A percentile compares a stretch with the other conserved stretches of the same genome.
These are phyloP conservation scores for Apocrypta bakeri DNA, from an alignment of 1,140 invertebrate species.

Conservation along the genomic window DNA sequence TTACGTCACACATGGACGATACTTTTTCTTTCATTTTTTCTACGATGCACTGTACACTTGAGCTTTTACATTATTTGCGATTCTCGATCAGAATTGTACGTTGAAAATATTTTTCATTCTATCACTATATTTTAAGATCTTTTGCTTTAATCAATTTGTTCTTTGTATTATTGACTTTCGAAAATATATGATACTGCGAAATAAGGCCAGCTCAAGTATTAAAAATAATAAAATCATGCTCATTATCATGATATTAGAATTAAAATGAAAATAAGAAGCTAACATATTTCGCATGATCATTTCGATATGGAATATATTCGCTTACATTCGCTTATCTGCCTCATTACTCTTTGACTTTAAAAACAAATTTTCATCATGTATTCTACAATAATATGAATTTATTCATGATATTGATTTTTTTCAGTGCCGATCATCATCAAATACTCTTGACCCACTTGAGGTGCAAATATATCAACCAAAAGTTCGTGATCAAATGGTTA, in stretches of 20 bases:
- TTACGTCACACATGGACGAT: slow-evolving; percentile 43
- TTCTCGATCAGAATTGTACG: background rate
- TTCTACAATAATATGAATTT: background rate
- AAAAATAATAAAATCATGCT: background rate
- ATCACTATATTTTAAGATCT: too few species aligned
- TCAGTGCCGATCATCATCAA: slow-evolving; percentile 65
- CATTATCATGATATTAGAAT: background rate
- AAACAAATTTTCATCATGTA: background rate
- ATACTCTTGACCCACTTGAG: slow-evolving; percentile 56
- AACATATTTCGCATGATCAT: background rate
- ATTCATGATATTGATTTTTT: slow-evolving; percentile 51
- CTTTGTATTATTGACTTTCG: too few species aligned
- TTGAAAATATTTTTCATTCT: too few species aligned
- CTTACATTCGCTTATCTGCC: background rate
- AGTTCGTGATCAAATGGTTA: background rate
- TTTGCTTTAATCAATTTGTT: too few species aligned
- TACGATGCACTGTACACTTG: background rate
- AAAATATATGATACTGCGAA: too few species aligned
- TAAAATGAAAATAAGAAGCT: too few species aligned
- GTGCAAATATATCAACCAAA: background rate
- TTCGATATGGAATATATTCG: background rate
- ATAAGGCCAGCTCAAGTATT: too few species aligned
- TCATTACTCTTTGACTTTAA: background rate
- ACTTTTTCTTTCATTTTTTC: slow-evolving; percentile 30
- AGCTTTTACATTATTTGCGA: background rate